phyloP scores from a whole-genome alignment of 2,797 vertebrate species.

The Scolopax rusticola region DNA sequence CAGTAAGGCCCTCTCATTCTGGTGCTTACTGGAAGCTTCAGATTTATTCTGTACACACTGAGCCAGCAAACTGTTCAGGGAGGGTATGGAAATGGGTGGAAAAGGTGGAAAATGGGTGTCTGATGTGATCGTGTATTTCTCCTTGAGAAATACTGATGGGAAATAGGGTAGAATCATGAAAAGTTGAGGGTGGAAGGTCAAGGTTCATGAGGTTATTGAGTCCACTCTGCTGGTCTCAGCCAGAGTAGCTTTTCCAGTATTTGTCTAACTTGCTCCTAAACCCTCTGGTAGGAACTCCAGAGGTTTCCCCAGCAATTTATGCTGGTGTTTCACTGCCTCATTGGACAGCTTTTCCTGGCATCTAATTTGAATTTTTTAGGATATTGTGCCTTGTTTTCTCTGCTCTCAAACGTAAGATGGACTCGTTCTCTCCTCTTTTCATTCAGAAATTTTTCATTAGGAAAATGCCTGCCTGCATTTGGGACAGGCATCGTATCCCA shows the following conservation, averaged over 20 bases:
- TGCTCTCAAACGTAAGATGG: background rate
- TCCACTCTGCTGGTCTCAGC: background rate
- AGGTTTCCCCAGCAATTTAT: background rate
- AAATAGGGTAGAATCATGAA: background rate
- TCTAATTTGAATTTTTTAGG: background rate
- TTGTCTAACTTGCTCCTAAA: background rate
- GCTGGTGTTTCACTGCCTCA: accelerated
- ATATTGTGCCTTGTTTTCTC: background rate
- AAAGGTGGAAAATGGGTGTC: background rate
- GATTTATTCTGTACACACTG: background rate
- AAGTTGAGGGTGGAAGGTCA: background rate
- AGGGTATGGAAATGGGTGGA: background rate
- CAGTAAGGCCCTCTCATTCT: background rate
- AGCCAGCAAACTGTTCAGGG: background rate
- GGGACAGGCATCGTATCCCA: background rate
- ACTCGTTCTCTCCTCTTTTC: background rate
- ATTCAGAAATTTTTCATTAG: background rate
- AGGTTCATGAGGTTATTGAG: background rate
- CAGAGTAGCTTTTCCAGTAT: background rate
- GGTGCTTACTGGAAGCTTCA: background rate
- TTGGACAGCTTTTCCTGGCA: background rate
- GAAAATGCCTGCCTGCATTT: background rate
- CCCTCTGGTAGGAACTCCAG: background rate
- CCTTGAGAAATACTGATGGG: background rate
- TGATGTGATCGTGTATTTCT: background rate